Evolutionary conservation across 2,888 invertebrate species (phyloP), one percentile per base, ranked within the genome.

Genomic region (Onchidella celtica): DNA sequence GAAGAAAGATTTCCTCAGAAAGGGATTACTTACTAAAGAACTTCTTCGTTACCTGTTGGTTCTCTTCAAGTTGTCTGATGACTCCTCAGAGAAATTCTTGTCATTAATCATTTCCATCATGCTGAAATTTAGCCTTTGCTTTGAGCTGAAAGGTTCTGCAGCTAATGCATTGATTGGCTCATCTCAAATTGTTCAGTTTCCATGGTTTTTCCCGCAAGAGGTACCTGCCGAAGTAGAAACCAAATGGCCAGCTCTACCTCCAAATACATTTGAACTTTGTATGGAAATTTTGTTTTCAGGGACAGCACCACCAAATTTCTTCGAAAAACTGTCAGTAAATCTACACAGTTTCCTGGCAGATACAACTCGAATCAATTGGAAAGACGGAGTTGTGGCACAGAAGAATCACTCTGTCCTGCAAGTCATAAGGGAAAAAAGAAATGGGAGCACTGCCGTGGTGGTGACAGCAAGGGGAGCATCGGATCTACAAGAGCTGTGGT

Each of bases 121-220:
- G 91, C 83, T 90, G 21, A 91, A 88, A 82, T 91, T 91, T 88
- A 89, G 90, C 75, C 86, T 91, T 21, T 91, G 91, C 74, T 91
- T 89, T 81, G 88, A 90, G 85, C 87, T 90, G 24, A 86, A 86
- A 24, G 81, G 85, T 0, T 78, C 84, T 0, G 84, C 84, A 24
- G 81, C 87, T 21, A 88, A 87, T 0, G 85, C 84, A 14, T 85
- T 87, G 3, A 74, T 88, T 21, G 88, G 87, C 1, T 87, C 88
- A 0, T 75, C 86, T 55, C 79, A 87, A 3, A 85, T 90, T 47
- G 83, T 90, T n/a, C 88, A 88, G 81, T 91, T 90, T 79, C 91
- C 91, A 47, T 91, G 91, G 91, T 90, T 90, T 70, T 87, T 90
- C 29, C 85, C 88, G 1, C 79, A 85, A 27, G 86, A 86, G 6